Conservation (phyloP, 2,113 vertebrate species). For the Pterocles burchelli region DNA sequence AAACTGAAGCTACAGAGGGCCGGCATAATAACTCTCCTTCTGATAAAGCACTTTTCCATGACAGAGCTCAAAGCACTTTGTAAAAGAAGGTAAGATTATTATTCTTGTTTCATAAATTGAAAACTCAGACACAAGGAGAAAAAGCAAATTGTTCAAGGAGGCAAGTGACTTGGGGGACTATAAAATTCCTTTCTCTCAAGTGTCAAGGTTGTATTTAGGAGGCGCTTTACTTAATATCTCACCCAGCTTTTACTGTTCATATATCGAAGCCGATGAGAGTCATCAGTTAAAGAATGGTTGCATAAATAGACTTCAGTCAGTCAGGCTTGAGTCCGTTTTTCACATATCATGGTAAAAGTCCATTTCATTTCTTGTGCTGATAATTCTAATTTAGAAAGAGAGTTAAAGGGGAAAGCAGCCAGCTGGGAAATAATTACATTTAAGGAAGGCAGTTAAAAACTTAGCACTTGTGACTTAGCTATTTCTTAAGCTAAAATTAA, state of each 20-base stretch:
- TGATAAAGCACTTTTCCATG: not conserved
- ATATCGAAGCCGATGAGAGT: not conserved
- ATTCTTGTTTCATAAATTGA: not conserved
- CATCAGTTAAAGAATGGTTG: not conserved
- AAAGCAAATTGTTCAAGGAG: not conserved
- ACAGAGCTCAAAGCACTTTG: not conserved
- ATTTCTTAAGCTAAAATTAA: not conserved
- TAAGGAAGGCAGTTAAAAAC: not conserved
- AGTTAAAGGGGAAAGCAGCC: not conserved
- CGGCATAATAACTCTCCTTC: not conserved
- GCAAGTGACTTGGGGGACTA: not conserved
- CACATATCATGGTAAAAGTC: not conserved
- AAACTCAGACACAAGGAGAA: not conserved
- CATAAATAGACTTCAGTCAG: not conserved
- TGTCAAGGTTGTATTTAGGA: constrained; percentile 1
- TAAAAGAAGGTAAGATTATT: not conserved
- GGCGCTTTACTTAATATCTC: not conserved
- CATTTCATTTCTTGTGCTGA: not conserved
- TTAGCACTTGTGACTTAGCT: not conserved
- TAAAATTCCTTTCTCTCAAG: not conserved
- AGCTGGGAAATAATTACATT: not conserved
- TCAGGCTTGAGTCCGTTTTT: not conserved
- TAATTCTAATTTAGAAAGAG: not conserved
- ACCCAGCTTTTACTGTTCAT: not conserved
- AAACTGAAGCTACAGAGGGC: not conserved